Base-by-base conservation (phyloP, 2,113 vertebrate species). In the Columba livia region DNA sequence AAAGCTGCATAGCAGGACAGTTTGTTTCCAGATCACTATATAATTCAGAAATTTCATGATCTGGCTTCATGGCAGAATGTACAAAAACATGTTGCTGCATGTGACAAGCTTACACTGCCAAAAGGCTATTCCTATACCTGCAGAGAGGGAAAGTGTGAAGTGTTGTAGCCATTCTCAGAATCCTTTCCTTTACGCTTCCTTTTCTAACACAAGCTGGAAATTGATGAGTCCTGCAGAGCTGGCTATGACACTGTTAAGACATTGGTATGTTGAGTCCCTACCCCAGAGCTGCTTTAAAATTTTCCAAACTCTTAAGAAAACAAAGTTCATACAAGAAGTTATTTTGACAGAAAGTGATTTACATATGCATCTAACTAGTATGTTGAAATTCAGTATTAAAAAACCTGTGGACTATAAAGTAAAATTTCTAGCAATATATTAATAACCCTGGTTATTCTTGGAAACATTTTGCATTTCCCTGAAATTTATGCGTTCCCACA, bases 241-340 rank as follows among this genome's bases (percentile, higher is more conserved):
- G 73, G 70, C 32, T 47, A 40, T 2, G 12, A 67, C 25, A 36
- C 25, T 85, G 34, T 75, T 56, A 85, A 79, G 69, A 47, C 23
- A 79, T 29, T 34, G 34, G 4, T 67, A 65, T 84, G 50, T 65
- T 80, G 83, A 79, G 34, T 89, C 60, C 53, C 2, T 60, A 65
- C n/a, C 38, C 79, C 65, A 88, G 61, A 93, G 92, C 38, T 48
- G n/a, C 79, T 91, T 61, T 74, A 31, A 88, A 71, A 44, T 60
- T 90, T 90, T 80, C 29, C 65, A 84, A 29, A 88, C 75, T 21
- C 72, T 84, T 62, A 73, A 51, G 79, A 91, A 95, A 89, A 71
- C 10, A 53, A 77, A 85, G 40, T 85, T 87, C 60, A 54, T 28
- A 86, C 42, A 40, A 50, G 61, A 86, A 74, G 18, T 50, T 82